These are phyloP conservation scores for Orchestes rusci DNA, from an alignment of 2,888 invertebrate genomes.

Conservation along the genomic window DNA sequence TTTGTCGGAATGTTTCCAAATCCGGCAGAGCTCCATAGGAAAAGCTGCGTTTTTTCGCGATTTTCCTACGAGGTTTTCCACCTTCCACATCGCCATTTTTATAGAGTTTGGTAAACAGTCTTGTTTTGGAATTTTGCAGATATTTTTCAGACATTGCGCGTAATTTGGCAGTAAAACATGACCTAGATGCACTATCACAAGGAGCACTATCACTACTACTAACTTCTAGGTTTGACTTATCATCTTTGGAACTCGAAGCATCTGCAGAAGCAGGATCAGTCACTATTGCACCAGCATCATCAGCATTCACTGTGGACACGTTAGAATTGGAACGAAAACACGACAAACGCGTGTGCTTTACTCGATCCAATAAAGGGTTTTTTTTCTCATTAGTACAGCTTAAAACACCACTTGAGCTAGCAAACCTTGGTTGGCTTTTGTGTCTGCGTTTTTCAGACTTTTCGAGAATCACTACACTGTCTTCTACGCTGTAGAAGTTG, in stretches of 20 bases:
- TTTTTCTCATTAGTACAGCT: constrained; percentile 54
- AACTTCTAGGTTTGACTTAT: constrained; percentile 10
- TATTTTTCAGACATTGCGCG: constrained; percentile 68
- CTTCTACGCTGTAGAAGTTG: constrained; percentile 60
- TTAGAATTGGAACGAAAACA: constrained; percentile 57
- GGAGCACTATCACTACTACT: constrained; percentile 18
- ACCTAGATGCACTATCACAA: constrained; percentile 36
- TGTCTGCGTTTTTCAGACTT: constrained; percentile 50
- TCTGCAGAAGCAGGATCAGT: constrained; percentile 28
- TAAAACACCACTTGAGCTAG: constrained; percentile 36
- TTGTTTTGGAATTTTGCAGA: constrained; percentile 58
- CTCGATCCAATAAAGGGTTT: constrained; percentile 62
- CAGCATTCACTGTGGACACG: constrained; percentile 44
- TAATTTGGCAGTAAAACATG: constrained; percentile 62
- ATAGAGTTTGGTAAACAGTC: constrained; percentile 61
- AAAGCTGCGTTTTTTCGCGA: constrained; percentile 58
- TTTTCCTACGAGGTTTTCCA: constrained; percentile 29
- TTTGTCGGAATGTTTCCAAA: constrained; percentile 60
- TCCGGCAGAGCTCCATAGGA: constrained; percentile 69
- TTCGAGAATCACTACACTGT: constrained; percentile 54
- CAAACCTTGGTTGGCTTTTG: constrained; percentile 47
- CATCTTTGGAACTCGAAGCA: constrained; percentile 17
- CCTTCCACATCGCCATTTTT: constrained; percentile 37
- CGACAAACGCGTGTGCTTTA: constrained; percentile 62
- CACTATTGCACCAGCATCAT: constrained; percentile 24